Evolutionary conservation across 2,113 vertebrate species (phyloP).

Genomic region (Pedionomus torquatus): DNA sequence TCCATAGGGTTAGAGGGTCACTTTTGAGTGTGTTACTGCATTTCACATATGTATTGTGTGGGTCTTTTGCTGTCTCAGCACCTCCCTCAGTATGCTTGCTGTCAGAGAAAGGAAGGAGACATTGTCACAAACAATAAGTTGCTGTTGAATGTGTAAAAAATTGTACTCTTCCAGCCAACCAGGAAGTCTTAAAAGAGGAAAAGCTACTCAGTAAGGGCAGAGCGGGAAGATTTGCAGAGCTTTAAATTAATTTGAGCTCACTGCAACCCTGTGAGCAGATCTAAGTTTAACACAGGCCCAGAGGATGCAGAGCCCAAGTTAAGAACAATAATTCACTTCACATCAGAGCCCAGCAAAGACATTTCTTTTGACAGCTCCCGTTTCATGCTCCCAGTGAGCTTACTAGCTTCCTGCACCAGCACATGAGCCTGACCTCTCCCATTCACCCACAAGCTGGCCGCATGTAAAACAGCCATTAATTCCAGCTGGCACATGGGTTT

Average conservation of each 20-base stretch:
- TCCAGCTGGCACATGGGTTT: neutral
- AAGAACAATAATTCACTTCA: neutral
- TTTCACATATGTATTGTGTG: neutral
- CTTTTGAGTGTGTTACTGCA: neutral
- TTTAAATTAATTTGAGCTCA: neutral
- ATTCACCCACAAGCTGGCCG: neutral
- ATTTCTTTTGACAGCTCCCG: constrained; percentile 3
- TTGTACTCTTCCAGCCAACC: neutral
- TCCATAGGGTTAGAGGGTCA: neutral
- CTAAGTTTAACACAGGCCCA: neutral
- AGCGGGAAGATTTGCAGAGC: neutral
- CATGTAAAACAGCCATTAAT: neutral
- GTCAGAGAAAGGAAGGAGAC: neutral
- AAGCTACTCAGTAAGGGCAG: neutral
- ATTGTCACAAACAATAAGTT: neutral
- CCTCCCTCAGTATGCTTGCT: neutral
- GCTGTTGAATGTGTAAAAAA: neutral
- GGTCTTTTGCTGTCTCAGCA: neutral
- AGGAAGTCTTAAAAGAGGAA: neutral
- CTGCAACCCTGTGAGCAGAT: neutral
- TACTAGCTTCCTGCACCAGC: neutral
- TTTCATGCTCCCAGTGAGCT: neutral
- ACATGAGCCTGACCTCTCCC: neutral
- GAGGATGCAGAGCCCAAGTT: neutral
- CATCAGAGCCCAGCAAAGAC: neutral